Percentiles rank a stretch among this genome's conserved stretches.
Conservation (phyloP, 1,140 invertebrate genomes). For the Capitella teleta region DNA sequence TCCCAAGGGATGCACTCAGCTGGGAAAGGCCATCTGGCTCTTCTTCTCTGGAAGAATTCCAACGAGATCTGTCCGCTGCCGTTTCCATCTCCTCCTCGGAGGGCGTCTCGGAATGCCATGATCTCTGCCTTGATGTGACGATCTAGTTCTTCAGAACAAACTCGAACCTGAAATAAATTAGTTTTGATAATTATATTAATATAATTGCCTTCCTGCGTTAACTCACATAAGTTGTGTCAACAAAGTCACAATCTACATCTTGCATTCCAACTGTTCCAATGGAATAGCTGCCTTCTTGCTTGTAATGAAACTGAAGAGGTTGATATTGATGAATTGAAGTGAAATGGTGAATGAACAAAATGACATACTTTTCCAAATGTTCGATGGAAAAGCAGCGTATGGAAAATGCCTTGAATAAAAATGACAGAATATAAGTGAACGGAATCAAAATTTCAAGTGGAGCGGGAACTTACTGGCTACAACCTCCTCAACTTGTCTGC, state of each 20-base stretch:
- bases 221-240: constrained; percentile 87
- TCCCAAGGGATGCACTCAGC: constrained; percentile 91
- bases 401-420: constrained; percentile 58
- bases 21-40: constrained; percentile 74
- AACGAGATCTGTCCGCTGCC: constrained; percentile 65
- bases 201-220: neutral
- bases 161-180: constrained; percentile 53
- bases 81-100: constrained; percentile 48
- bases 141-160: constrained; percentile 67
- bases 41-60: constrained; percentile 89
- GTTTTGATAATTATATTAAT: neutral
- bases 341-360: neutral
- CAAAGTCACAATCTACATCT: constrained; percentile 93
- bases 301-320: constrained; percentile 64
- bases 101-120: constrained; percentile 69
- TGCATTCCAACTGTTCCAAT: constrained; percentile 88
- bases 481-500: constrained; percentile 86
- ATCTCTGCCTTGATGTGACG: constrained; percentile 67
- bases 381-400: constrained; percentile 87
- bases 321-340: neutral
- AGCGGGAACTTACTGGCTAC: constrained; percentile 53
- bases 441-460: neutral
- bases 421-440: neutral
- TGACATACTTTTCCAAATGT: constrained; percentile 66
- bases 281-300: constrained; percentile 83